Base-by-base conservation (phyloP, 64 coral and sea anemone species). In the Hydrozoanthus tunicans region DNA sequence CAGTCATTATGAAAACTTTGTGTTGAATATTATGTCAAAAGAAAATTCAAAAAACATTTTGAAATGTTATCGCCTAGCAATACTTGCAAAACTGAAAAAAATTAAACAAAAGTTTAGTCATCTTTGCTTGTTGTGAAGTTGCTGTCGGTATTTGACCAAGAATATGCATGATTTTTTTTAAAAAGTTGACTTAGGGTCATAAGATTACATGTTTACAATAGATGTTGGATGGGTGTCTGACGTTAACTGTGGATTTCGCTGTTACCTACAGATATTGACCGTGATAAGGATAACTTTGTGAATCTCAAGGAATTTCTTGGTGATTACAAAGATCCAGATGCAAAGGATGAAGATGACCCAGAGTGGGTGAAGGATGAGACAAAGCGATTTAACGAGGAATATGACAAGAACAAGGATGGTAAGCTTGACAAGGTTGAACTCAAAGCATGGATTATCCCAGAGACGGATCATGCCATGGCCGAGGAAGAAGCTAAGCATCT, bases 301-400 rank as follows among this genome's bases (percentile, higher is more conserved):
- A 93, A 73, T 53, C 75, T 94, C n/a, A 52, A 94, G 32, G 95
- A 96, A 77, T 96, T 96, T 79, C 83, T 96, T 53, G 95, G 95
- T 72, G 97, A 99, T 26, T 99, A 91, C 79, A 83, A 69, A 10
- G 92, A 92, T 56, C 91, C 94, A 1, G 90, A 98, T 7, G 76
- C 74, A 57, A 7, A 32, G 9, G 92, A 92, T 9, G 52, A 62
- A 4, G 77, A 98, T 3, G 84, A 93, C 6, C 97, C 97, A 15
- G 97, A 99, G 27, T 99, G 97, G 97, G 97, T 96, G 25, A 95
- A 96, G 56, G 97, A 99, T 56, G 97, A 99, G 60, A 96, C 92
- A 5, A 91, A 99, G 65, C 69, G 92, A 20, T 99, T 99, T 72
- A 90, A 96, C 5, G 94, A 99, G 11, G 97, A 99, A 15, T 94